Evolutionary conservation across 2,113 vertebrate species (phyloP).

Genomic region (Zapornia atra): DNA sequence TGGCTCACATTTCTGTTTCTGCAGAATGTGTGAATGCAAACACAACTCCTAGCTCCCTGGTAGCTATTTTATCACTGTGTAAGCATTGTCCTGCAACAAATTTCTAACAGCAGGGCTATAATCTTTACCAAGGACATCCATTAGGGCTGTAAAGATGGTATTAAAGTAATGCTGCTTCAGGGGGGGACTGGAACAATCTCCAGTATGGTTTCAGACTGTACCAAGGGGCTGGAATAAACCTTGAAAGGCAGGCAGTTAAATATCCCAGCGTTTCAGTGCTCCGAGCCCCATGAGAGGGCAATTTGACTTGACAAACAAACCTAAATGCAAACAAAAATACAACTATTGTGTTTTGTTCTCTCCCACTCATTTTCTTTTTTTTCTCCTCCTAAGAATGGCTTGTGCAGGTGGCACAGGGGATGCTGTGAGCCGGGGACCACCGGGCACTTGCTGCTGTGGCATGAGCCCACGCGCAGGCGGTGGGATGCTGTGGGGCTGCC

Average conservation of each 20-base stretch:
- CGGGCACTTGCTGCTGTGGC: not conserved
- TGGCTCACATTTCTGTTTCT: not conserved
- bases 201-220: not conserved
- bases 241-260: not conserved
- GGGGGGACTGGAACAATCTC: not conserved
- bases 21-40: not conserved
- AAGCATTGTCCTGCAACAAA: not conserved
- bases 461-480: rapidly evolving
- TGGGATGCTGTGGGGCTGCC: not conserved
- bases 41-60: not conserved
- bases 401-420: not conserved
- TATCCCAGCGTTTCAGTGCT: not conserved
- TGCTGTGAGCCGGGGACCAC: not conserved
- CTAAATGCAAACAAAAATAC: not conserved
- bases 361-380: not conserved
- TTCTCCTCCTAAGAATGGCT: not conserved
- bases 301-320: not conserved
- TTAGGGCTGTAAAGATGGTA: not conserved
- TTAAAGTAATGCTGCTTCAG: not conserved
- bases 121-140: not conserved
- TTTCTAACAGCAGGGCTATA: not conserved
- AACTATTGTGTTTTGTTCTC: not conserved
- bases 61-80: not conserved
- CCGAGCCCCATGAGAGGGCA: not conserved
- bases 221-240: not conserved